These are phyloP conservation scores for Orthosia incerta DNA, from an alignment of 2,888 invertebrate genomes.

Conservation along the genomic window DNA sequence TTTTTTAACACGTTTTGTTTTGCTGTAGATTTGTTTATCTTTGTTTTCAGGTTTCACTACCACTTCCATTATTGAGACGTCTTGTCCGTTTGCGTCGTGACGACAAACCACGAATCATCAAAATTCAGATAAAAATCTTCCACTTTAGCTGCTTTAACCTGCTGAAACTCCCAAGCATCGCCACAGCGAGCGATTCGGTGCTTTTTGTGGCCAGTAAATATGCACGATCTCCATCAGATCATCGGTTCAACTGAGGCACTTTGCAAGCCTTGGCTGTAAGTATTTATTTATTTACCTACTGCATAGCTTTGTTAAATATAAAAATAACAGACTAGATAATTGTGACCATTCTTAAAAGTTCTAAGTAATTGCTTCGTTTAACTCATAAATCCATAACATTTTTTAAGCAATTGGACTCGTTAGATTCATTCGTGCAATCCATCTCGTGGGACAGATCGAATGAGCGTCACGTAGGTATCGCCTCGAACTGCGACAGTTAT, in stretches of 20 bases:
- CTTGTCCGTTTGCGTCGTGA: neutral
- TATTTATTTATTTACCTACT: too few relatives aligned
- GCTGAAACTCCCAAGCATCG: too few relatives aligned
- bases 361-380: neutral
- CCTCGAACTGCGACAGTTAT: slow-evolving; percentile 29
- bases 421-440: slow-evolving; percentile 42
- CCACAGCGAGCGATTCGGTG: too few relatives aligned
- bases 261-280: too few relatives aligned
- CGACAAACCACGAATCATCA: neutral
- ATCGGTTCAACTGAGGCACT: too few relatives aligned
- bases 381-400: neutral
- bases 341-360: neutral
- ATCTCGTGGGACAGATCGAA: slow-evolving; percentile 30
- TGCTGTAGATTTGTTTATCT: neutral
- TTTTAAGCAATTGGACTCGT: slow-evolving; percentile 9
- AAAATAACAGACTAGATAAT: too few relatives aligned
- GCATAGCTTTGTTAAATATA: too few relatives aligned
- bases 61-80: neutral
- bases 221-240: too few relatives aligned
- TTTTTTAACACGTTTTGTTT: slow-evolving; percentile 1
- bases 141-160: neutral
- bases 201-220: too few relatives aligned
- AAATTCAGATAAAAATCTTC: neutral
- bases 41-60: neutral
- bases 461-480: slow-evolving; percentile 43